Conservation (phyloP, 1,140 invertebrate species). For the Trichomalopsis sarcophagae region DNA sequence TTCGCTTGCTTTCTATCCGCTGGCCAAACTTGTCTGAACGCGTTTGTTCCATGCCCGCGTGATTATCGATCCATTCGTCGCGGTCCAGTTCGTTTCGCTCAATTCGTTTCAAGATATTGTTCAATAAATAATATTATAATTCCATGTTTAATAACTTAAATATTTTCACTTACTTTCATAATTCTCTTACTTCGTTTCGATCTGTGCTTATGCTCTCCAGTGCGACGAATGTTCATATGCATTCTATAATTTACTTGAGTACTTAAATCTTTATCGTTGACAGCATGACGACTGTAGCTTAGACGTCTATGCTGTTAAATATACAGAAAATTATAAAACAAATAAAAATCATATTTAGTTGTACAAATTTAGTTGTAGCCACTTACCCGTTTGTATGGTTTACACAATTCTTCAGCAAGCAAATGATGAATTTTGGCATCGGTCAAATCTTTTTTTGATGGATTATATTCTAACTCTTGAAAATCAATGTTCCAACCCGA, state of each 20-base stretch:
- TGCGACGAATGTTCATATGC: conserved; percentile 91
- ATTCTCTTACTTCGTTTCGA: conserved; percentile 87
- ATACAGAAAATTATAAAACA: neutral
- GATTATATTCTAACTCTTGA: conserved; percentile 94
- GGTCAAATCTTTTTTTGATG: conserved; percentile 91
- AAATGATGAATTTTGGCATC: conserved; percentile 95
- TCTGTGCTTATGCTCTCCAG: conserved; percentile 88
- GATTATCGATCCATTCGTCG: too few species aligned
- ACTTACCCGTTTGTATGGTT: conserved; percentile 90
- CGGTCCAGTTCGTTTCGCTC: too few species aligned
- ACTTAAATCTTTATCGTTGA: conserved; percentile 90
- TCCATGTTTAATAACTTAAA: too few species aligned
- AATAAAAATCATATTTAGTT: neutral
- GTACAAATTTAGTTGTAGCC: neutral
- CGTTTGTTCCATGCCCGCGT: too few species aligned
- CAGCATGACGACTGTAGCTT: conserved; percentile 93
- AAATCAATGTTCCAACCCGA: conserved; percentile 93
- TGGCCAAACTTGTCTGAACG: too few species aligned
- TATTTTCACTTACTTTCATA: conserved; percentile 62
- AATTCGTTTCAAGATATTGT: too few species aligned
- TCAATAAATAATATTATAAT: too few species aligned
- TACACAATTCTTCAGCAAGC: conserved; percentile 91
- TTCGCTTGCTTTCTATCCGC: too few species aligned
- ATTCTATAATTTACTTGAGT: conserved; percentile 92
- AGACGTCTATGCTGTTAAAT: conserved; percentile 85